Evolutionary conservation across 2,797 vertebrate species (phyloP), one percentile per base, ranked within the genome.

Genomic region (Selene dorsalis): DNA sequence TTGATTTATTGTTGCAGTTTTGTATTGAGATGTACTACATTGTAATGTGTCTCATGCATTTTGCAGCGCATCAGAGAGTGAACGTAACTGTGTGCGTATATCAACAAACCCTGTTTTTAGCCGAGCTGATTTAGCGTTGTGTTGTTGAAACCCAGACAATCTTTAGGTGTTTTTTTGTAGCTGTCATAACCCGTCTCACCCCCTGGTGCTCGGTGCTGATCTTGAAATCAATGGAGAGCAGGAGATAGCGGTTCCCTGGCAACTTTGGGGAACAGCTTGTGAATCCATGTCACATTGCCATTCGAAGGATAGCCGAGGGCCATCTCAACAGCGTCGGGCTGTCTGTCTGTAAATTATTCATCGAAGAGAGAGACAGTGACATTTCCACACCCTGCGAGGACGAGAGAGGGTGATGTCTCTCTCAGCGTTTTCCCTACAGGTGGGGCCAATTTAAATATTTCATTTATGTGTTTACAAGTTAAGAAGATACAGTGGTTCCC

Each of bases 341-440:
- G 83, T 89, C 88, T 83, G 48, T 77, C 75, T 77, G 91, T 93
- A 88, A 94, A 95, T 94, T 88, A 94, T 94, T 93, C 84, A 93
- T 90, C 64, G 57, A 82, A 85, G 75, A 73, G 64, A 77, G 82
- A 83, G 79, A 79, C 60, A 2, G 65, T 85, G 88, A 92, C 89
- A 88, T 89, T 90, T 86, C 85, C 75, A 71, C 80, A 57, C 82
- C 77, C 62, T 75, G 81, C 45, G 18, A 85, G 84, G 87, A 87
- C 39, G 13, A 57, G 72, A 80, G 59, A 50, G 69, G 62, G 45
- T 70, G 73, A 89, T 79, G 82, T 89, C 80, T 87, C 73, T 80
- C 68, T 85, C 38, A 4, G 38, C 39, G 41, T 52, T 79, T 77
- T 73, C 67, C 47, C 61, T 76, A 63, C 47, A 68, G 58, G 70